Conservation (phyloP, 2,888 invertebrate genomes). For the Ichneumoninae sp. region DNA sequence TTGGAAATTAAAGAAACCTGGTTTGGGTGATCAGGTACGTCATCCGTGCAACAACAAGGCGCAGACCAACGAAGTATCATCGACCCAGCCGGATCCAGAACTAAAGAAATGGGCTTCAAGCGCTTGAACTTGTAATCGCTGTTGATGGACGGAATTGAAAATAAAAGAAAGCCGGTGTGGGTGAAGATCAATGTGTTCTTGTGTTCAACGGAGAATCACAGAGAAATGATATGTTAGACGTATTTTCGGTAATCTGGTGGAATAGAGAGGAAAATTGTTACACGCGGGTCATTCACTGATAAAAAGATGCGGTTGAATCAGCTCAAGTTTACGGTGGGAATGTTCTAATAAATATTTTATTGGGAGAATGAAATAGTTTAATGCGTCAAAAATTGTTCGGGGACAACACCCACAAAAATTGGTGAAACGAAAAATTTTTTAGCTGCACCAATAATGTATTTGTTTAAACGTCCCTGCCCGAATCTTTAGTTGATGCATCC, state of each 20-base stretch:
- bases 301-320: too few relatives aligned
- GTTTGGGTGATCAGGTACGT: not conserved
- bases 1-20: not conserved
- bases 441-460: too few relatives aligned
- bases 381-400: too few relatives aligned
- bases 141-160: not conserved
- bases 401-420: not conserved
- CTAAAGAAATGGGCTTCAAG: not conserved
- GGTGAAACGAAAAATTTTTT: too few relatives aligned
- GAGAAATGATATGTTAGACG: not conserved
- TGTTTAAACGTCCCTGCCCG: too few relatives aligned
- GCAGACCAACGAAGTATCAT: not conserved
- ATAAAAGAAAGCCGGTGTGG: not conserved
- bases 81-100: too few relatives aligned
- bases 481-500: too few relatives aligned
- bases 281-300: not conserved
- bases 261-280: not conserved
- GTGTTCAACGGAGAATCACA: not conserved
- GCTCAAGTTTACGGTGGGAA: too few relatives aligned
- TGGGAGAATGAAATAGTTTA: too few relatives aligned
- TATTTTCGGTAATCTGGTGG: not conserved
- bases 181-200: not conserved
- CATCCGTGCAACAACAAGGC: not conserved
- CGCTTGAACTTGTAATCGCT: not conserved
- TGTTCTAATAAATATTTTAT: too few relatives aligned